phyloP scores from a whole-genome alignment of 2,888 invertebrate genomes.

The Sacculina carcini region DNA sequence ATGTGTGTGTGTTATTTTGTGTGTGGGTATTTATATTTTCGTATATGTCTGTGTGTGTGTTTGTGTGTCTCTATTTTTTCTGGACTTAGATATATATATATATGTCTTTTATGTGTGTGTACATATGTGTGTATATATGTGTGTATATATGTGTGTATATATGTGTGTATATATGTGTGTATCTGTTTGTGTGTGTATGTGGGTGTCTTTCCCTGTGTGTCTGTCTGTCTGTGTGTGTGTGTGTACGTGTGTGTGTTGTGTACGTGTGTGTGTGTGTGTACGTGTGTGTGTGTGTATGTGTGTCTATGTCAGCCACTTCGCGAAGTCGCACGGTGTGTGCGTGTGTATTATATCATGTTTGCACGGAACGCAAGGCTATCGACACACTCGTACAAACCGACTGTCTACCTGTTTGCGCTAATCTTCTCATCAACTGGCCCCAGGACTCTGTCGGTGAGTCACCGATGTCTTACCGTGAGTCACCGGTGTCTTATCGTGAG shows the following conservation, averaged over 20 bases:
- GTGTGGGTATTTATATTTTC: neutral
- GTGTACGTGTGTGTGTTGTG: too few species aligned
- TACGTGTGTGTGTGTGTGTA: neutral
- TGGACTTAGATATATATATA: neutral
- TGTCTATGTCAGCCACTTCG: constrained; percentile 15
- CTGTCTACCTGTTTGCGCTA: constrained; percentile 50
- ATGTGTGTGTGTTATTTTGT: too few species aligned
- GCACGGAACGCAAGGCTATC: constrained; percentile 81
- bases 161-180: neutral
- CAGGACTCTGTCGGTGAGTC: neutral
- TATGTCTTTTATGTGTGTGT: neutral
- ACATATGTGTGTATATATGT: neutral
- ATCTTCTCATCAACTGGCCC: constrained; percentile 31
- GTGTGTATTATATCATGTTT: constrained; percentile 53
- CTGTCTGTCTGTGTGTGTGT: neutral
- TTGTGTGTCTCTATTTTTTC: neutral
- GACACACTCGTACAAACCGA: constrained; percentile 79
- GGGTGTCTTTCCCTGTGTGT: too few species aligned
- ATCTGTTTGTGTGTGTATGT: neutral
- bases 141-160: neutral
- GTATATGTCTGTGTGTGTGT: neutral
- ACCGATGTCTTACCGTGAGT: too few species aligned
- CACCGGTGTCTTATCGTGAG: too few species aligned
- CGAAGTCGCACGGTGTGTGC: constrained; percentile 12
- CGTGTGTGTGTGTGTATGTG: neutral